These are phyloP conservation scores for Dichetophora obliterata DNA, from an alignment of 2,888 invertebrate genomes.

Conservation along the genomic window DNA sequence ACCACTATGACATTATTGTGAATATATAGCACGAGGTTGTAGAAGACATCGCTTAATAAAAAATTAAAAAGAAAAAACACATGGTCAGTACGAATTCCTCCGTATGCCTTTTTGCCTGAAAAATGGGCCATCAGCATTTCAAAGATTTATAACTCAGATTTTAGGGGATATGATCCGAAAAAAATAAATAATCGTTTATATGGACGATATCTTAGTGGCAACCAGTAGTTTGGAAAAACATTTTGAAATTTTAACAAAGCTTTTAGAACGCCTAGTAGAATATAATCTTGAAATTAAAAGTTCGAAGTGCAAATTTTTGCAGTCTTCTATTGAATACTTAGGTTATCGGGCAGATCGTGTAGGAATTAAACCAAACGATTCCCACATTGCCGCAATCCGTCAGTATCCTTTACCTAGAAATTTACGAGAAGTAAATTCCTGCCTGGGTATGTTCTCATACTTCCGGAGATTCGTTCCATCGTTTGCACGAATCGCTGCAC, in stretches of 20 bases:
- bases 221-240: background rate
- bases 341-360: constrained; percentile 19
- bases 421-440: constrained; percentile 13
- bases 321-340: constrained; percentile 30
- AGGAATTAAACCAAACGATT: constrained; percentile 33
- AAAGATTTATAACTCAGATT: background rate
- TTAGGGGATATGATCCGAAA: background rate
- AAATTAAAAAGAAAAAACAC: too few species aligned
- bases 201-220: constrained; percentile 11
- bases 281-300: constrained; percentile 9
- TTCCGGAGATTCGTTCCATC: constrained; percentile 26
- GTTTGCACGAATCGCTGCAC: background rate
- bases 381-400: background rate
- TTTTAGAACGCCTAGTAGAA: constrained; percentile 3
- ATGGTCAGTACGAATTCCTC: constrained; percentile 30
- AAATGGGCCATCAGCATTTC: constrained; percentile 20
- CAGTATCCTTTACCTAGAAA: background rate
- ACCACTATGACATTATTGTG: too few species aligned
- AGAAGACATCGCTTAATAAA: too few species aligned
- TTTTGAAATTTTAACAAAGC: background rate
- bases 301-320: constrained; percentile 31
- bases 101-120: constrained; percentile 35
- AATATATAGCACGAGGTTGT: too few species aligned
- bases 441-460: constrained; percentile 32
- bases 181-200: background rate